Conservation (phyloP, 2,888 invertebrate genomes). For the Lasioglossum malachurum region DNA sequence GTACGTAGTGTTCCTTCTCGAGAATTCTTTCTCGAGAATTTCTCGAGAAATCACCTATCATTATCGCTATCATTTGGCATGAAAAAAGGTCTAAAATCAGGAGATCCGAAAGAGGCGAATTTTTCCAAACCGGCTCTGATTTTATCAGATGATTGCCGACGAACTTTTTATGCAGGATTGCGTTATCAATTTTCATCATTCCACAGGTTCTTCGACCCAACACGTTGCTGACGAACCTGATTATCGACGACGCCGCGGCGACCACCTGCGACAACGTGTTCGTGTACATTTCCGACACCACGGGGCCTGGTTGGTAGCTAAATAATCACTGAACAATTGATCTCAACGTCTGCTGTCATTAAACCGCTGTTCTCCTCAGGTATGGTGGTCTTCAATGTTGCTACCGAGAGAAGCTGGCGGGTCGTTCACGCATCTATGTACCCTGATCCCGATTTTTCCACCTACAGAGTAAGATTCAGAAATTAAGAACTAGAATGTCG, state of each 20-base stretch:
- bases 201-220: conserved; percentile 89
- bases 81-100: too few relatives aligned
- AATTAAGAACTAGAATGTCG: too few relatives aligned
- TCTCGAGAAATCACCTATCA: too few relatives aligned
- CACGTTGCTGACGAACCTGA: conserved; percentile 91
- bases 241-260: conserved; percentile 90
- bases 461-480: conserved; percentile 73
- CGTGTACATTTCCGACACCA: conserved; percentile 93
- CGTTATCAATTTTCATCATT: neutral
- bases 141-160: neutral
- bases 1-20: too few relatives aligned
- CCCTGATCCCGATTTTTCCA: conserved; percentile 92
- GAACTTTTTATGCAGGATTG: neutral
- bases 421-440: conserved; percentile 93
- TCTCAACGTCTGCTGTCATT: neutral
- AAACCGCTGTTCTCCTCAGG: conserved; percentile 77
- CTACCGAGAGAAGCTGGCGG: conserved; percentile 92
- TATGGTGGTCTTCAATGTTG: conserved; percentile 89
- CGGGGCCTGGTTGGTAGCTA: conserved; percentile 89
- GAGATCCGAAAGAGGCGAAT: too few relatives aligned
- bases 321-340: neutral
- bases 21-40: too few relatives aligned
- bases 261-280: conserved; percentile 91
- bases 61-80: too few relatives aligned
- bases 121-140: neutral